These are phyloP conservation scores for Pimephales promelas DNA, from an alignment of 2,113 vertebrate genomes.

Conservation along the genomic window DNA sequence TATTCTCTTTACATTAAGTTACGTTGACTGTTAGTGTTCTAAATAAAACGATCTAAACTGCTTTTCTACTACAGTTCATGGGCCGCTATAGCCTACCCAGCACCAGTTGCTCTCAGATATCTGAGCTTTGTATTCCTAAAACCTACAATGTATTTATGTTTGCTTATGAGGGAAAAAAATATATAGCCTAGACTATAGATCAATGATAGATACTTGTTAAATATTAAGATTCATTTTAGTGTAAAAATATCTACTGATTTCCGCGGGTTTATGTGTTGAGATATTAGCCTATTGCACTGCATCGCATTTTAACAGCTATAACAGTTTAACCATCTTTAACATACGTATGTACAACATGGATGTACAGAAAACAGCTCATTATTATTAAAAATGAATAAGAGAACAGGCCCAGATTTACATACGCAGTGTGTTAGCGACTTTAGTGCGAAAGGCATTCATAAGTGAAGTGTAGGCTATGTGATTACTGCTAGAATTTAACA, in stretches of 20 bases:
- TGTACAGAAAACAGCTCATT: not conserved
- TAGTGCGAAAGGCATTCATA: slow-evolving; percentile 36
- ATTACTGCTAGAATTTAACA: slow-evolving; percentile 53
- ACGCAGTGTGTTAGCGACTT: slow-evolving; percentile 45
- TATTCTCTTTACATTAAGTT: not conserved
- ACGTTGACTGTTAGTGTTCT: not conserved
- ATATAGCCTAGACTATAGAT: not conserved
- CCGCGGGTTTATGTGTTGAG: not conserved
- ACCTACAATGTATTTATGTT: not conserved
- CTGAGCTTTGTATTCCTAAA: not conserved
- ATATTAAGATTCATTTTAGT: not conserved
- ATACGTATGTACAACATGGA: not conserved
- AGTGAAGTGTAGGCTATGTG: slow-evolving; percentile 43
- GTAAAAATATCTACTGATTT: not conserved
- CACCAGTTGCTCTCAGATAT: slow-evolving; percentile 17
- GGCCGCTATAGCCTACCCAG: not conserved
- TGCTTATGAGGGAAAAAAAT: not conserved
- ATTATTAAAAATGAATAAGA: not conserved
- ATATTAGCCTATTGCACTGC: not conserved
- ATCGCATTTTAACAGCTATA: not conserved
- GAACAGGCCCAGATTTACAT: slow-evolving; percentile 45
- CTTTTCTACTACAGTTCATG: not conserved
- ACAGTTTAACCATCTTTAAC: not conserved
- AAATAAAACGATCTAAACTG: not conserved
- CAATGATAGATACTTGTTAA: not conserved